phyloP scores from a whole-genome alignment of 2,888 invertebrate species.

The Cheilosia vulpina region DNA sequence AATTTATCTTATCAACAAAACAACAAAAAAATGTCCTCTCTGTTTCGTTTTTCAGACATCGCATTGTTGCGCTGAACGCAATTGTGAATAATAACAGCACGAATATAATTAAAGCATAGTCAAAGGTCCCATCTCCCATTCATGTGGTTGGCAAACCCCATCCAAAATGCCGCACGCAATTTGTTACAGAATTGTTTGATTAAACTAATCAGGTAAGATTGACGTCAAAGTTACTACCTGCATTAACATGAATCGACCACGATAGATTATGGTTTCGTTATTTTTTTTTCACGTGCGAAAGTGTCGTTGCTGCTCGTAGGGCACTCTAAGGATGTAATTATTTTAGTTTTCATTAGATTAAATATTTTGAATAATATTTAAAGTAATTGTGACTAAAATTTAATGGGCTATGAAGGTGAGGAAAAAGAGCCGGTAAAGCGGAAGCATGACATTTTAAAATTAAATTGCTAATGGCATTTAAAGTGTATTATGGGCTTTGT shows the following conservation, averaged over 20 bases:
- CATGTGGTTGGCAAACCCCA: not conserved
- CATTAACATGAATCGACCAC: constrained; percentile 2
- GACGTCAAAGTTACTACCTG: constrained; percentile 39
- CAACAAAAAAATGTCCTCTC: not conserved
- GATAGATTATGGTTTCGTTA: constrained; percentile 26
- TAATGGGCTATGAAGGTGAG: constrained; percentile 24
- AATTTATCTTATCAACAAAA: constrained; percentile 56
- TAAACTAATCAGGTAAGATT: constrained; percentile 58
- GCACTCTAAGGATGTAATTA: constrained; percentile 12
- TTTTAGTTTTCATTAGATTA: constrained; percentile 36
- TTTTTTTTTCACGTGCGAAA: constrained; percentile 1
- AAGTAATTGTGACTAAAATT: constrained; percentile 30
- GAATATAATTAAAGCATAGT: not conserved
- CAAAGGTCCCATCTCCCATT: no score
- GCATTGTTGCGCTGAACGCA: constrained; percentile 39
- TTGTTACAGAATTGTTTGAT: constrained; percentile 30
- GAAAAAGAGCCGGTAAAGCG: not conserved
- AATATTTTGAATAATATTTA: constrained; percentile 23
- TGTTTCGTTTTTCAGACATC: constrained; percentile 29
- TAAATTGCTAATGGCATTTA: not conserved
- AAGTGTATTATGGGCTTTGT: not conserved
- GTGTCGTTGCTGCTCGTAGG: constrained; percentile 24
- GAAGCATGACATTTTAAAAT: constrained; percentile 3
- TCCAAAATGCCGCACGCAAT: constrained; percentile 37
- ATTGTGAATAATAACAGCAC: constrained; percentile 32